Evolutionary conservation across 2,888 invertebrate genomes (phyloP).

Genomic region (Drosophila pseudotalamancana): DNA sequence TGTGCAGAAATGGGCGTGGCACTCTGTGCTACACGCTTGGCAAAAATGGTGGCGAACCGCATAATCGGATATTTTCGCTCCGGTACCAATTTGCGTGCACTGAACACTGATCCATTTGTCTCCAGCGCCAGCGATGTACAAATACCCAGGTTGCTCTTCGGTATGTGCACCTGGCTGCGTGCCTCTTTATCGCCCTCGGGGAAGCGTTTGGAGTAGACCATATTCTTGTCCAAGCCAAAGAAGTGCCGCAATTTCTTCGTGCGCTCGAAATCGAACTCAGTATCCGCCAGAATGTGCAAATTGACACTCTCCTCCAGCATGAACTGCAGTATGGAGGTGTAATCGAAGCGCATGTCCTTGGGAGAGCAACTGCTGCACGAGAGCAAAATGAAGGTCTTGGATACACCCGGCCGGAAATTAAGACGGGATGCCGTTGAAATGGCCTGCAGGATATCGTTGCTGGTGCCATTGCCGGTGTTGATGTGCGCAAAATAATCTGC

Average conservation of each 20-base stretch:
- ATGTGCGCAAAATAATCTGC: constrained; percentile 89
- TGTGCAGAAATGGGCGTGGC: constrained; percentile 87
- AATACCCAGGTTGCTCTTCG: constrained; percentile 90
- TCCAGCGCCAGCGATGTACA: constrained; percentile 93
- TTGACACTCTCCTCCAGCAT: constrained; percentile 92
- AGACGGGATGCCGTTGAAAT: constrained; percentile 89
- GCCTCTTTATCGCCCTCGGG: constrained; percentile 90
- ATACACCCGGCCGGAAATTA: constrained; percentile 92
- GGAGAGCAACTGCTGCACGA: constrained; percentile 91
- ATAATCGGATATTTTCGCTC: constrained; percentile 86
- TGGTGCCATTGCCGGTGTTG: constrained; percentile 85
- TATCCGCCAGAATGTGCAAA: constrained; percentile 93
- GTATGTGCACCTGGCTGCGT: constrained; percentile 89
- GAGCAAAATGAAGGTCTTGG: constrained; percentile 92
- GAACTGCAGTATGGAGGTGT: constrained; percentile 92
- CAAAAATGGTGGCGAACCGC: constrained; percentile 88
- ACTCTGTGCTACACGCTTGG: constrained; percentile 88
- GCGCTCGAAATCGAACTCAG: constrained; percentile 91
- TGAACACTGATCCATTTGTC: constrained; percentile 91
- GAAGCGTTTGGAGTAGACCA: constrained; percentile 93
- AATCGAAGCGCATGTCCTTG: constrained; percentile 91
- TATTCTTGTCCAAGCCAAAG: constrained; percentile 91
- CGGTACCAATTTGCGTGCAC: constrained; percentile 86
- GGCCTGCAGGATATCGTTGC: constrained; percentile 90
- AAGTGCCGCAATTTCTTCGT: constrained; percentile 89